Evolutionary conservation across 1,140 invertebrate species (phyloP).

Genomic region (Orchestia grillus): DNA sequence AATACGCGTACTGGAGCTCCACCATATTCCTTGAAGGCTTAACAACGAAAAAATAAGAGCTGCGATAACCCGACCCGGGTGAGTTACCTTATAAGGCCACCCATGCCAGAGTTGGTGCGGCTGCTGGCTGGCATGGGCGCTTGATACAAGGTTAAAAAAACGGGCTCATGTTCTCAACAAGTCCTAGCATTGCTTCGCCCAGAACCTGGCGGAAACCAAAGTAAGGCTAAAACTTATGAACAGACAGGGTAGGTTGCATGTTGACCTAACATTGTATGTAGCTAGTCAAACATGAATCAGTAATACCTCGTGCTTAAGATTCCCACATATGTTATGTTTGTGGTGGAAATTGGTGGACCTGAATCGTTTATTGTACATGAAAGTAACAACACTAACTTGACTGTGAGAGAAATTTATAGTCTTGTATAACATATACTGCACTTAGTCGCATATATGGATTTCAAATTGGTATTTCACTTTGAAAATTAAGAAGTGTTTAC

Average conservation of each 20-base stretch:
- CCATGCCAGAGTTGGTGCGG: not conserved
- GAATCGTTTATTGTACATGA: not conserved
- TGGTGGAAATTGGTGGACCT: not conserved
- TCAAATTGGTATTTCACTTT: too few species aligned
- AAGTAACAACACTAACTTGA: not conserved
- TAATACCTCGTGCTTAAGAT: not conserved
- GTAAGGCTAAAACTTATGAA: not conserved
- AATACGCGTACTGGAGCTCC: not conserved
- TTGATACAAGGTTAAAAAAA: not conserved
- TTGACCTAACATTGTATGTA: not conserved
- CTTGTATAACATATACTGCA: not conserved
- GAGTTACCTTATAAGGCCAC: not conserved
- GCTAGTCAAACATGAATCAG: not conserved
- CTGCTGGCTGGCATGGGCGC: not conserved
- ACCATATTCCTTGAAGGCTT: not conserved
- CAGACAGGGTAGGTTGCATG: not conserved
- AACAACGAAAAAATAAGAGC: not conserved
- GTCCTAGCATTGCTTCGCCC: not conserved
- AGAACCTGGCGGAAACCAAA: not conserved
- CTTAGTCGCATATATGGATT: too few species aligned
- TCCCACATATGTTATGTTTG: not conserved
- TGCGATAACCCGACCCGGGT: not conserved
- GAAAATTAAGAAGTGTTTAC: too few species aligned
- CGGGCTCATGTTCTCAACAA: not conserved
- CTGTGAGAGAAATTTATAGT: not conserved